Percentiles rank a stretch among this genome's conserved stretches.
Conservation (phyloP, 2,113 vertebrate genomes). For the Hippoglossus stenolepis region DNA sequence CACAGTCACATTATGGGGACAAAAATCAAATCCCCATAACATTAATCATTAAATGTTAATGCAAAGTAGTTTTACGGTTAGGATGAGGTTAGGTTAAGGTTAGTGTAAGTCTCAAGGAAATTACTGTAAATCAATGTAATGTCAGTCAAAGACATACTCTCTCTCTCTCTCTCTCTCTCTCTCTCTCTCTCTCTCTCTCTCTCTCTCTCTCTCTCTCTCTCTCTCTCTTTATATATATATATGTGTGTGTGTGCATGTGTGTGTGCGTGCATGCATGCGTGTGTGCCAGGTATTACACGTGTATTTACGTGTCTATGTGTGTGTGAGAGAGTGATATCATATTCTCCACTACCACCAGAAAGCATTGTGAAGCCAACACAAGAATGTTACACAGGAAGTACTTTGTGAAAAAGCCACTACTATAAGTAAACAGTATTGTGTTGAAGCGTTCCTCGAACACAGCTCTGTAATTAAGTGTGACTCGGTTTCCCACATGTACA, state of each 20-base stretch:
- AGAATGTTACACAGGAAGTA: conserved; percentile 21
- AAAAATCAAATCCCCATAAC: too few relatives aligned
- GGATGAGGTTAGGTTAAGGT: too few relatives aligned
- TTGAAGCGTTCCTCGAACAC: conserved; percentile 3
- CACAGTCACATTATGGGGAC: too few relatives aligned
- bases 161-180: too few relatives aligned
- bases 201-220: too few relatives aligned
- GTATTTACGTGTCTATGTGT: not conserved
- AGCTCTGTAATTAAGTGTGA: conserved; percentile 7
- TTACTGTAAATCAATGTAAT: too few relatives aligned
- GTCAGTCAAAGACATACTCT: too few relatives aligned
- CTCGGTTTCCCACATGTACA: conserved; percentile 6
- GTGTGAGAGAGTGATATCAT: conserved; percentile 6
- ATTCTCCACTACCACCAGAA: not conserved
- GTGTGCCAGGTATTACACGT: not conserved
- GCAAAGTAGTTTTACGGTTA: too few relatives aligned
- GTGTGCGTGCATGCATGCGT: not conserved
- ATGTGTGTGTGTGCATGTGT: not conserved
- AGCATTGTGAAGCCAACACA: not conserved
- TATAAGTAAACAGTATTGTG: conserved; percentile 27
- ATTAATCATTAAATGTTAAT: too few relatives aligned
- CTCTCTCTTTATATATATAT: too few relatives aligned
- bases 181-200: too few relatives aligned
- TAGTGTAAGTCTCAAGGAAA: too few relatives aligned
- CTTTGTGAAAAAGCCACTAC: not conserved